Evolutionary conservation across 2,888 invertebrate species (phyloP).

Genomic region (Drosophila helvetica): DNA sequence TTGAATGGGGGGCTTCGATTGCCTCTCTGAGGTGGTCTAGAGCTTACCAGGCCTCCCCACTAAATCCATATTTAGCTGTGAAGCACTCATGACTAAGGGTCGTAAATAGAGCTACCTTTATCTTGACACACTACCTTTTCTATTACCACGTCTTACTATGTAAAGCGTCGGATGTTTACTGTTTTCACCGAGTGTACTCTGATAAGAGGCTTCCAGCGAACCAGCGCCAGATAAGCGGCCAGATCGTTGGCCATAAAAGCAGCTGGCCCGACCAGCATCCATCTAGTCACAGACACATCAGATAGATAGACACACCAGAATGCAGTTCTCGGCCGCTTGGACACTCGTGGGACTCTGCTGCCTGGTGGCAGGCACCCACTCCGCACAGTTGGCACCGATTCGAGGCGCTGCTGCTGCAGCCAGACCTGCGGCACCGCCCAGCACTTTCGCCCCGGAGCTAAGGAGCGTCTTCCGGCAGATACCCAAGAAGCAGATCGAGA

Average conservation of each 20-base stretch:
- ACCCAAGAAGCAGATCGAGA: constrained; percentile 61
- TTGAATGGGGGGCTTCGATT: background rate
- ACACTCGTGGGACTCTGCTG: constrained; percentile 43
- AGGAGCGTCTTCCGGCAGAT: constrained; percentile 55
- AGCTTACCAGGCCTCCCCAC: background rate
- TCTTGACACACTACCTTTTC: constrained; percentile 48
- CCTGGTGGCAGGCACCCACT: constrained; percentile 28
- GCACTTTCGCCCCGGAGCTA: constrained; percentile 62
- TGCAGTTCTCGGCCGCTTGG: constrained; percentile 44
- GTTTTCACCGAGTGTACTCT: constrained; percentile 3
- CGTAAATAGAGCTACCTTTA: constrained; percentile 57
- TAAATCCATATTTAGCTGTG: background rate
- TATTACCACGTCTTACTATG: constrained; percentile 26
- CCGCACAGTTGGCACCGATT: constrained; percentile 11
- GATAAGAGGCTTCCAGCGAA: constrained; percentile 22
- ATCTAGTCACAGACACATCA: constrained; percentile 26
- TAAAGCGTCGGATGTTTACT: constrained; percentile 21
- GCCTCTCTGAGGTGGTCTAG: background rate
- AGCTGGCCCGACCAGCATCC: constrained; percentile 2
- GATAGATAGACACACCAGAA: constrained; percentile 30
- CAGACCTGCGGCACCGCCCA: constrained; percentile 3
- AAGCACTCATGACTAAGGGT: constrained; percentile 57
- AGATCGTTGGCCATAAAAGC: constrained; percentile 20
- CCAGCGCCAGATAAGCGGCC: constrained; percentile 14
- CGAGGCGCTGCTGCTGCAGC: background rate